Conservation (phyloP, 2,113 vertebrate species). For the Takifugu bimaculatus region DNA sequence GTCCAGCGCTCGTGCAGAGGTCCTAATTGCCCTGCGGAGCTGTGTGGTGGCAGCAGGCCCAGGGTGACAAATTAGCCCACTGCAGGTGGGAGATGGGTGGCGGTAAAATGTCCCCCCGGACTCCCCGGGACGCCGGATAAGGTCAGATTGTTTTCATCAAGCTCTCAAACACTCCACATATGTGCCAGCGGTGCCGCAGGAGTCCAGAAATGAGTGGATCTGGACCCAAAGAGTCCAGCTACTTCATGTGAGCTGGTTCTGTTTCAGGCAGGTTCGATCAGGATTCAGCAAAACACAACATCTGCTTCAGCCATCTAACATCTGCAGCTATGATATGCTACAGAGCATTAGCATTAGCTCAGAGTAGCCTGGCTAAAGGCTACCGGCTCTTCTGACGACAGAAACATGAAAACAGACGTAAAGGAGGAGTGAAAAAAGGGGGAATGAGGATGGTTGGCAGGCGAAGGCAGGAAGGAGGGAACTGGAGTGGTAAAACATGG, state of each 20-base stretch:
- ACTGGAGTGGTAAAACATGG: background rate
- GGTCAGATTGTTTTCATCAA: conserved; percentile 44
- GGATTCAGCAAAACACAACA: too few species aligned
- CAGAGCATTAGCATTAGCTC: background rate
- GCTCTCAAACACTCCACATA: conserved; percentile 26
- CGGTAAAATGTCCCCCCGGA: conserved; percentile 15
- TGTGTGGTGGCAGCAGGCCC: conserved; percentile 42
- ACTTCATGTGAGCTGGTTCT: too few species aligned
- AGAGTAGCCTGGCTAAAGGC: too few species aligned
- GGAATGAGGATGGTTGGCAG: background rate
- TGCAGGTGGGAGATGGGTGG: conserved; percentile 28
- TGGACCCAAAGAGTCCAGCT: too few species aligned
- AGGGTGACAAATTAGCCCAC: conserved; percentile 58
- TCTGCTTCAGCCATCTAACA: too few species aligned
- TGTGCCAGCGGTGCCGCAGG: background rate
- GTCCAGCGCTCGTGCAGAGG: conserved; percentile 17
- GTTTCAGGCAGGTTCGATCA: too few species aligned
- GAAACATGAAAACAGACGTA: background rate
- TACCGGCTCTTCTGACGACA: too few species aligned
- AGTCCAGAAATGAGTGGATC: too few species aligned
- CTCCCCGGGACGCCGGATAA: conserved; percentile 40
- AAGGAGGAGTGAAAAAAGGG: background rate
- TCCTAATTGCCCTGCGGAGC: conserved; percentile 52
- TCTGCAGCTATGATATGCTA: too few species aligned
- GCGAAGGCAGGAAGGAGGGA: background rate